Percentiles rank a stretch among this genome's conserved stretches.
Evolutionary conservation across 2,797 vertebrate species (phyloP).

Genomic region (Bradypodion ventrale): DNA sequence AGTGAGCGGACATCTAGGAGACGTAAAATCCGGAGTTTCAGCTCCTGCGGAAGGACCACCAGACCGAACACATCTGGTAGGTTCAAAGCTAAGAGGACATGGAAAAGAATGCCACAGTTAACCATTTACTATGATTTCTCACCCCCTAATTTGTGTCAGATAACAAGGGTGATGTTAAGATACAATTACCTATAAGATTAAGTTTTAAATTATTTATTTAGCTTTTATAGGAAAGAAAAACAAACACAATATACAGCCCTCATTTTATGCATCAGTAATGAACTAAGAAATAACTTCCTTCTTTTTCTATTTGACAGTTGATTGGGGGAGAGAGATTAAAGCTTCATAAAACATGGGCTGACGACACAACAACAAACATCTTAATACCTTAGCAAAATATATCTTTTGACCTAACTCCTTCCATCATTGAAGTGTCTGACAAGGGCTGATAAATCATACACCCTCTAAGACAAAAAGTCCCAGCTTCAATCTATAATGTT

Average conservation of each 20-base stretch:
- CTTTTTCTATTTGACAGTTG: not conserved
- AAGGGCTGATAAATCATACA: not conserved
- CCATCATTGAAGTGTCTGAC: not conserved
- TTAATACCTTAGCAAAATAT: not conserved
- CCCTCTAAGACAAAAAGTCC: not conserved
- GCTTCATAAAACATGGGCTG: not conserved
- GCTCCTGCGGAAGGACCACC: conserved; percentile 87
- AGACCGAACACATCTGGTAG: conserved; percentile 91
- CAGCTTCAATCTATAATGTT: not conserved
- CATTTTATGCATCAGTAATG: not conserved
- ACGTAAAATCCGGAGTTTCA: conserved; percentile 87
- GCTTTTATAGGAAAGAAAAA: not conserved
- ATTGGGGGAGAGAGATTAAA: not conserved
- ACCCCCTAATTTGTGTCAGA: not conserved
- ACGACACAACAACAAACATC: conserved; percentile 20
- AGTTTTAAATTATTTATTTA: not conserved
- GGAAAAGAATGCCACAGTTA: not conserved
- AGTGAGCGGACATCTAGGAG: conserved; percentile 86
- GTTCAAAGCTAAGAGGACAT: conserved; percentile 80
- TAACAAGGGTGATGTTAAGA: not conserved
- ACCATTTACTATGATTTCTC: not conserved
- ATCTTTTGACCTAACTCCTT: not conserved
- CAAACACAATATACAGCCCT: not conserved
- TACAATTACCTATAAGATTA: not conserved
- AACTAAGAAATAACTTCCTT: not conserved